Conservation (phyloP, 2,797 vertebrate species). For the Psittacula echo region DNA sequence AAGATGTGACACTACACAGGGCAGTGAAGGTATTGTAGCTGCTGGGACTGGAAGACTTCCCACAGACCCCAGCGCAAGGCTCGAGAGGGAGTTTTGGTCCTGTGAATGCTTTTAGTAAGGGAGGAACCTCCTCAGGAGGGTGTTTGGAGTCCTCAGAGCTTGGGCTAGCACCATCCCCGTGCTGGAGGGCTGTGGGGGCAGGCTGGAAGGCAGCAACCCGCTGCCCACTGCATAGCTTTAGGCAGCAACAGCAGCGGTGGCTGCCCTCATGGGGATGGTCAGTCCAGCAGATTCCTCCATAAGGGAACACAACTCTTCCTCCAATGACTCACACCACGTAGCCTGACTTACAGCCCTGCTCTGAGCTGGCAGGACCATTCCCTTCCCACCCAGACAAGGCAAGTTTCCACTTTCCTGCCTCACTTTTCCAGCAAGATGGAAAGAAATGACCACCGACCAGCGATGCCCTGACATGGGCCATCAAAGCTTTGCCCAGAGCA, state of each 20-base stretch:
- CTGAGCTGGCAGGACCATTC: background rate
- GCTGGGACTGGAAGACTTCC: constrained; percentile 12
- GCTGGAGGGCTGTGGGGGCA: background rate
- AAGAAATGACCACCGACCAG: background rate
- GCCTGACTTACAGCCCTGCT: background rate
- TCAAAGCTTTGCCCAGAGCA: background rate
- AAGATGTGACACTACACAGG: constrained; percentile 78
- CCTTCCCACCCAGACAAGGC: background rate
- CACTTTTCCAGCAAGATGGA: background rate
- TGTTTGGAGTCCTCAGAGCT: background rate
- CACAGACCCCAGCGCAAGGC: background rate
- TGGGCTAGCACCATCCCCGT: background rate
- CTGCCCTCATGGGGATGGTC: background rate
- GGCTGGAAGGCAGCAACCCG: background rate
- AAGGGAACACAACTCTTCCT: background rate
- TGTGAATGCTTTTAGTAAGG: background rate
- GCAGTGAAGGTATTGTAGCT: constrained; percentile 71
- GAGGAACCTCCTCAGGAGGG: background rate
- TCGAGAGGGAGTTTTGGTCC: background rate
- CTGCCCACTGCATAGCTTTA: background rate
- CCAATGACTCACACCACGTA: fast-evolving
- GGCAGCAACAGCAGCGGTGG: background rate
- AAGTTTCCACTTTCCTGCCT: background rate
- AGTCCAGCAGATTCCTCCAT: background rate
- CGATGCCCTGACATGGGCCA: background rate